These are phyloP conservation scores for Australoheros scitulus DNA, from an alignment of 2,113 vertebrate species.

Conservation along the genomic window DNA sequence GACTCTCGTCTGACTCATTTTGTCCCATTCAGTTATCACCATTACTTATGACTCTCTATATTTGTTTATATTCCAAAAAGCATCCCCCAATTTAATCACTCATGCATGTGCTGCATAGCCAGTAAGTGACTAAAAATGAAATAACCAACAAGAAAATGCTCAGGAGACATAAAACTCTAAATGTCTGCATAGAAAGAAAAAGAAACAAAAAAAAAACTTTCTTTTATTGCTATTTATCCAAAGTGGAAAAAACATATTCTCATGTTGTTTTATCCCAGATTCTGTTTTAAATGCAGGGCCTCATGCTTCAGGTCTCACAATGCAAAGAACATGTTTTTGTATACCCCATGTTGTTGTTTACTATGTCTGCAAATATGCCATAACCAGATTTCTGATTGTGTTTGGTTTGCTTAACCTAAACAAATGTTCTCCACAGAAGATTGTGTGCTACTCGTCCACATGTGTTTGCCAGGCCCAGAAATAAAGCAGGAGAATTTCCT, in stretches of 20 bases:
- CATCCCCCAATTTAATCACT: background rate
- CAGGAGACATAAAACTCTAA: background rate
- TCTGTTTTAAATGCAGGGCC: constrained; percentile 29
- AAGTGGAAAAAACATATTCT: constrained; percentile 4
- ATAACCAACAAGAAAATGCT: background rate
- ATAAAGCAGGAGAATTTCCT: constrained; percentile 6
- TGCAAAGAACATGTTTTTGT: constrained; percentile 8
- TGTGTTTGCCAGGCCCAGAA: constrained; percentile 29
- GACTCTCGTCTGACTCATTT: background rate
- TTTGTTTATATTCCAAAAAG: background rate
- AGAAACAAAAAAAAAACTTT: background rate
- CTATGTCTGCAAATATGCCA: constrained; percentile 13
- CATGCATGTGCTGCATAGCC: background rate
- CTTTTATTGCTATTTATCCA: background rate
- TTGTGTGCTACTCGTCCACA: constrained; percentile 32
- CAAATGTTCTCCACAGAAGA: constrained; percentile 18
- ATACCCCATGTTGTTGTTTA: constrained; percentile 1
- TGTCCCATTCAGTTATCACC: background rate
- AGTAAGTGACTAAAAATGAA: background rate
- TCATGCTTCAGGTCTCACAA: constrained; percentile 25
- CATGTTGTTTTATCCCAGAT: constrained; percentile 17
- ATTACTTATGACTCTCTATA: background rate
- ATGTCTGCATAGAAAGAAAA: background rate
- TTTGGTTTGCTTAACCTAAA: constrained; percentile 22
- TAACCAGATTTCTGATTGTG: constrained; percentile 51